These are phyloP conservation scores for Cosmopolites sordidus DNA, from an alignment of 2,888 invertebrate species.

Conservation along the genomic window DNA sequence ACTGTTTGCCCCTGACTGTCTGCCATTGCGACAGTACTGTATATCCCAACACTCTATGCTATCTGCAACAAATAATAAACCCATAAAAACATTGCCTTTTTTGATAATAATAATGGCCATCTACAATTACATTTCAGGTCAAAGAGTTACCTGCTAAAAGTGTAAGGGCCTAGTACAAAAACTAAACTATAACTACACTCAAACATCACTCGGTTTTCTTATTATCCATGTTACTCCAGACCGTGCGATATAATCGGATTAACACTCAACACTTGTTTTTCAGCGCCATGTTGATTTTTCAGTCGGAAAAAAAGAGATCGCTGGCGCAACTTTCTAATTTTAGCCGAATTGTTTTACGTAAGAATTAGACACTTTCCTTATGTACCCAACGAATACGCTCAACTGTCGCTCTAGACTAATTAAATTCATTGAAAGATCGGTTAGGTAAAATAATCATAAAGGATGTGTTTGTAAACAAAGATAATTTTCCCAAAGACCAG, in stretches of 20 bases:
- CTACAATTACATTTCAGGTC: conserved; percentile 9
- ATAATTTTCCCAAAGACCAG: conserved; percentile 5
- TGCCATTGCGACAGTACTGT: conserved; percentile 30
- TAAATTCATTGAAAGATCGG: neutral
- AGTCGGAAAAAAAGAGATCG: conserved; percentile 13
- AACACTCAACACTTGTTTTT: conserved; percentile 29
- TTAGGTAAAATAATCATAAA: neutral
- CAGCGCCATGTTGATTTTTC: conserved; percentile 38
- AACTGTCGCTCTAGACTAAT: neutral
- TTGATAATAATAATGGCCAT: conserved; percentile 1
- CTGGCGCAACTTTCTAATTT: conserved; percentile 26
- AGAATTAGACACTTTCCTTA: neutral
- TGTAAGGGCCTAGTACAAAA: conserved; percentile 8
- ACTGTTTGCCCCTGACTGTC: conserved; percentile 41
- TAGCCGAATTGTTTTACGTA: conserved; percentile 1
- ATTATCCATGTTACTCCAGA: conserved; percentile 14
- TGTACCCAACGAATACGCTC: no score
- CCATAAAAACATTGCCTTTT: neutral
- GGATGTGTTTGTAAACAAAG: conserved; percentile 24
- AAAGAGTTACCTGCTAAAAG: conserved; percentile 24
- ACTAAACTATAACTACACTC: conserved; percentile 20
- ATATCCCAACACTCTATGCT: conserved; percentile 23
- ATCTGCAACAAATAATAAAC: conserved; percentile 24
- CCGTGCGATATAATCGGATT: conserved; percentile 20
- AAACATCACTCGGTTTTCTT: conserved; percentile 25